These are phyloP conservation scores for Ictidomys tridecemlineatus DNA, from an alignment of 2,113 vertebrate genomes.

Conservation along the genomic window DNA sequence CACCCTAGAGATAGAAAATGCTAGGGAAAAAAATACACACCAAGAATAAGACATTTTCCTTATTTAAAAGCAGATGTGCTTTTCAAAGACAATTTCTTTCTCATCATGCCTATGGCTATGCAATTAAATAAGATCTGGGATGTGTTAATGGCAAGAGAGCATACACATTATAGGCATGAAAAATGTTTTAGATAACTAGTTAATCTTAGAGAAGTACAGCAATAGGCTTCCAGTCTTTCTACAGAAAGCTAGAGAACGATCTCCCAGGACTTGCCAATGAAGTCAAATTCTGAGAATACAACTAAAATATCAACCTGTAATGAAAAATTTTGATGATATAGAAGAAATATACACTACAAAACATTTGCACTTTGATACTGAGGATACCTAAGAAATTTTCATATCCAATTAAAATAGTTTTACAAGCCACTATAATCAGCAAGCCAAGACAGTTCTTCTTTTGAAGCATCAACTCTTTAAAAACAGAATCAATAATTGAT, in stretches of 20 bases:
- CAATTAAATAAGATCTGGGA: conserved; percentile 62
- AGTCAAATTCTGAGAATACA: conserved; percentile 21
- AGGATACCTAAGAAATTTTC: background rate
- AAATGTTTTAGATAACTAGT: conserved; percentile 39
- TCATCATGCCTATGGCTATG: conserved; percentile 38
- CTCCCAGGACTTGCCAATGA: background rate
- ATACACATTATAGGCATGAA: conserved; percentile 15
- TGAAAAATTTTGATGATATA: background rate
- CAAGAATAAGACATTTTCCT: conserved; percentile 52
- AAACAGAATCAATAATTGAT: background rate
- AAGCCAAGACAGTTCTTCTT: background rate
- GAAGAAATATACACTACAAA: background rate
- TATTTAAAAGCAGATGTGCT: conserved; percentile 68
- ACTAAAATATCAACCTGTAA: background rate
- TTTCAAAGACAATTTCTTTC: conserved; percentile 64
- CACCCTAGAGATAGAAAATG: conserved; percentile 63
- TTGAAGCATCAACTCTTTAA: background rate
- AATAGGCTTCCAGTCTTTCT: background rate
- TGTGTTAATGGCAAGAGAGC: conserved; percentile 9
- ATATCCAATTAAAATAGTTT: background rate
- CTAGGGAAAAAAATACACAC: conserved; percentile 1
- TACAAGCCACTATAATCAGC: background rate
- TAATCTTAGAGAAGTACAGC: conserved; percentile 17
- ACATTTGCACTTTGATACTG: background rate
- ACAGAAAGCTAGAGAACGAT: background rate